Evolutionary conservation across 2,888 invertebrate species (phyloP).

Genomic region (Amorpha juglandis): DNA sequence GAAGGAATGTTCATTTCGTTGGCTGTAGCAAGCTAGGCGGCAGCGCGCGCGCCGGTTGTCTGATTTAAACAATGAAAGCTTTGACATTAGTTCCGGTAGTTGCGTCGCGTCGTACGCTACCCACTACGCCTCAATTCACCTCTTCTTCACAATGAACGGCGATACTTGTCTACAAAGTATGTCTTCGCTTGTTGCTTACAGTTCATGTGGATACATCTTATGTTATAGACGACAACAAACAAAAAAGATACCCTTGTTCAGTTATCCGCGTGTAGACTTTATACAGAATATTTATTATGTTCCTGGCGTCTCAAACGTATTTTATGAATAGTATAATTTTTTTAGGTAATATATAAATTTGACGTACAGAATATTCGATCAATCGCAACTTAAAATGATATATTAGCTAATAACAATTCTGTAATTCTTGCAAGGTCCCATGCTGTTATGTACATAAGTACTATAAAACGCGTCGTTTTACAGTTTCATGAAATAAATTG

Average conservation of each 20-base stretch:
- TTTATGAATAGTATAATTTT: too few relatives aligned
- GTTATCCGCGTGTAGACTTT: not conserved
- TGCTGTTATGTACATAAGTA: not conserved
- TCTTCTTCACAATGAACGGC: conserved; percentile 50
- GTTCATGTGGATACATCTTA: conserved; percentile 8
- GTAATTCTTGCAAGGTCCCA: not conserved
- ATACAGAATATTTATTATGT: too few relatives aligned
- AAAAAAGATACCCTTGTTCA: not conserved
- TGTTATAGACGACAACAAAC: not conserved
- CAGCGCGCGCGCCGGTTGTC: conserved; percentile 48
- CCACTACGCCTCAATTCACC: conserved; percentile 64
- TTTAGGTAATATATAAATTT: too few relatives aligned
- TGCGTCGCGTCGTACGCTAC: conserved; percentile 51
- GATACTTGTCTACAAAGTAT: conserved; percentile 22
- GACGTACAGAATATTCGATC: too few relatives aligned
- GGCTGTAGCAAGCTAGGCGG: conserved; percentile 37
- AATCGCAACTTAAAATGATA: not conserved
- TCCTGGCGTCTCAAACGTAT: too few relatives aligned
- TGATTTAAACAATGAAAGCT: conserved; percentile 66
- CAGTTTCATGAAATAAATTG: conserved; percentile 15
- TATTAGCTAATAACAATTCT: too few relatives aligned
- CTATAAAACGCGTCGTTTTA: not conserved
- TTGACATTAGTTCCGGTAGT: conserved; percentile 73
- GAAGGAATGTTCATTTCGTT: conserved; percentile 52
- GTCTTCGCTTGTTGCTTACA: conserved; percentile 20